Base-by-base conservation (phyloP, 2,797 vertebrate genomes). In the Chaetodon trifasciatus region DNA sequence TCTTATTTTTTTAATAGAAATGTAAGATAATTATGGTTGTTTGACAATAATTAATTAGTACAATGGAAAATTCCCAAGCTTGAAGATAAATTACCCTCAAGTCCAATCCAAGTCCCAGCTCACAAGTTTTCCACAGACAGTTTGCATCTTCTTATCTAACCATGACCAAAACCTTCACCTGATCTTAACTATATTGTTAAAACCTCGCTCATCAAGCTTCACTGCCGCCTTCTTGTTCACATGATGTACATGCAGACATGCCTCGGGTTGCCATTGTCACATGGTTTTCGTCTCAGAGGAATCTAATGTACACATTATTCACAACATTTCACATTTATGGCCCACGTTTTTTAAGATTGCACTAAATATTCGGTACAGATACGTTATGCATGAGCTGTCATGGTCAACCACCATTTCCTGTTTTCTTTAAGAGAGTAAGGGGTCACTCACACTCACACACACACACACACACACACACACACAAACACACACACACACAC, bases 341-440 rank as follows among this genome's bases (percentile, higher is more conserved):
- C 5, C 5, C 28, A 28, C 4, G 24, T 32, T 32, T 32, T 32
- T 32, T 32, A 32, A 32, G 3, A 32, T 3, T 32, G 28, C 28
- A 32, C 24, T 53, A 10, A 63, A 42, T 23, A 56, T 44, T 53
- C 17, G n/a, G n/a, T 28, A 42, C 6, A n/a, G n/a, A 78, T 28
- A 46, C 53, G 37, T 37, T 7, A 46, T 12, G n/a, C 39, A 8
- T 12, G n/a, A 63, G 44, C 28, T 63, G 40, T 15, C 17, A 39
- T 17, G 55, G 70, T 72, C 17, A 47, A 24, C 39, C 21, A 76
- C 50, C 56, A 82, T 63, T 82, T 78, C 67, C 70, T 84, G 76
- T 84, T 72, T 80, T 37, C 11, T 55, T 52, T n/a, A 49, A 40
- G 44, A 70, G 62, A 52, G 60, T 28, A 74, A 49, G 13, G 47